phyloP scores from a whole-genome alignment of 2,113 vertebrate species.

The Blennius ocellaris region DNA sequence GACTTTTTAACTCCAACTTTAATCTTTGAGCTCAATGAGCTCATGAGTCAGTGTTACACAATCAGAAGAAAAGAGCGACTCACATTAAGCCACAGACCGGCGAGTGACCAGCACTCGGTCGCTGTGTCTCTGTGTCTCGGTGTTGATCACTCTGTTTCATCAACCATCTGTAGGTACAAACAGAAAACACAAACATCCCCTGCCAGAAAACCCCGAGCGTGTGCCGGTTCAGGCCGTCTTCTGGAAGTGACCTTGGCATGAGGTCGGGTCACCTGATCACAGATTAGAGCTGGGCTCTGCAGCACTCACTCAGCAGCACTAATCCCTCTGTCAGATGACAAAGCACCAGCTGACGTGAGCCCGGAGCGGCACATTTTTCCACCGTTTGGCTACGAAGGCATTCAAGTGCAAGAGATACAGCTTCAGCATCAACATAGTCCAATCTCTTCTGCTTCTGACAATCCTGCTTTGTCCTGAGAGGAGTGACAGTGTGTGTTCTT shows the following conservation, averaged over 20 bases:
- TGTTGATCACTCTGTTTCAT: constrained; percentile 3
- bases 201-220: background rate
- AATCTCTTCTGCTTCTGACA: too few relatives aligned
- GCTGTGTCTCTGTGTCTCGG: background rate
- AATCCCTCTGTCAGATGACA: constrained; percentile 46
- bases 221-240: background rate
- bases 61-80: constrained; percentile 20
- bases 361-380: background rate
- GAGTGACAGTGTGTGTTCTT: too few relatives aligned
- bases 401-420: background rate
- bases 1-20: too few relatives aligned
- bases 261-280: constrained; percentile 45
- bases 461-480: too few relatives aligned
- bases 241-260: constrained; percentile 27
- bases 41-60: constrained; percentile 25
- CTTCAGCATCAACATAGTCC: too few relatives aligned
- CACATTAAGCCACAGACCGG: constrained; percentile 38
- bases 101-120: background rate
- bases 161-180: background rate
- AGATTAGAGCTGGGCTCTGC: constrained; percentile 33
- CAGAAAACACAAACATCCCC: background rate
- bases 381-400: background rate
- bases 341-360: constrained; percentile 26
- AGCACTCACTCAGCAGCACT: constrained; percentile 17
- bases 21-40: too few relatives aligned